These are phyloP conservation scores for Alsophila aescularia DNA, from an alignment of 2,888 invertebrate genomes.

Conservation along the genomic window DNA sequence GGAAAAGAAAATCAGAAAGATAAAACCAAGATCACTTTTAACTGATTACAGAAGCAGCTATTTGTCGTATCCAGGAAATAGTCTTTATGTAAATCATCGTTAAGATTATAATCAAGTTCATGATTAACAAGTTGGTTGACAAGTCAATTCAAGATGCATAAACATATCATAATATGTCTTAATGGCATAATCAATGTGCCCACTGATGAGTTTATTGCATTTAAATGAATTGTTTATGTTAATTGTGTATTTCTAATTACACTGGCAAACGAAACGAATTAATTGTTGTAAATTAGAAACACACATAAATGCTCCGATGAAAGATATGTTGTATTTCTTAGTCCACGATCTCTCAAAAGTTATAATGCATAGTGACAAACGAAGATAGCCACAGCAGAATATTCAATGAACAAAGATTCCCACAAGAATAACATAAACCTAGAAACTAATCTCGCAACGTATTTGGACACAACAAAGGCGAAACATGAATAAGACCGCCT, in stretches of 20 bases:
- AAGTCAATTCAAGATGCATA: conserved; percentile 14
- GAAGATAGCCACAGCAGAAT: background rate
- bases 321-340: too few species aligned
- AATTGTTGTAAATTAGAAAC: too few species aligned
- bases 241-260: too few species aligned
- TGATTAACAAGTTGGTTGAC: conserved; percentile 15
- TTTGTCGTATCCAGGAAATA: conserved; percentile 13
- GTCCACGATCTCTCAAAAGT: background rate
- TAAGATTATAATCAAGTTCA: conserved; percentile 14
- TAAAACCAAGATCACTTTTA: too few species aligned
- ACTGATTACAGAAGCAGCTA: too few species aligned
- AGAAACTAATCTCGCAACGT: conserved; percentile 45
- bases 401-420: conserved; percentile 3
- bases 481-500: conserved; percentile 49
- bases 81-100: conserved; percentile 7
- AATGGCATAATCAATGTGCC: conserved; percentile 13
- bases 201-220: conserved; percentile 10
- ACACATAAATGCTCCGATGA: too few species aligned
- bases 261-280: too few species aligned
- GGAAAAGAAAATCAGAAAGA: too few species aligned
- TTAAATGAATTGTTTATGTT: background rate
- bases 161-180: conserved; percentile 17
- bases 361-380: conserved; percentile 1
- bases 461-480: conserved; percentile 52
- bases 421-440: conserved; percentile 20